Evolutionary conservation across 2,888 invertebrate genomes (phyloP), one percentile per base, ranked within the genome.

Genomic region (Sthenelais limicola): DNA sequence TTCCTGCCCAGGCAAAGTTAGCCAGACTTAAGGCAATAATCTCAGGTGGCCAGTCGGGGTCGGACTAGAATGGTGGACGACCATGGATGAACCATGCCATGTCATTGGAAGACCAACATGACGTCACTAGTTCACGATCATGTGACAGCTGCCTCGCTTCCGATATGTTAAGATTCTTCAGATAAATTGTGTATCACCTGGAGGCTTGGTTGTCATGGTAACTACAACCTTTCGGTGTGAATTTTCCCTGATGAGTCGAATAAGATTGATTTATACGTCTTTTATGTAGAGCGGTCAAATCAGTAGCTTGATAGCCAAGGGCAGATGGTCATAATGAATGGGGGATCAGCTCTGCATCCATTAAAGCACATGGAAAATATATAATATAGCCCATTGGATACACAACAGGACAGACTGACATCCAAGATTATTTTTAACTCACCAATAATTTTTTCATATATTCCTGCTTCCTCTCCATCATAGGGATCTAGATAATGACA

Each of bases 101-200:
- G 21, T 51, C 21, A 51, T 51, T 51, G 51, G 51, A n/a, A 21
- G 5, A n/a, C 51, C 5, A 21, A n/a, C 51, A 5, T 15, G 54
- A 54, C 62, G 35, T 33, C 62, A 33, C 38, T 9, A 26, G 62
- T n/a, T n/a, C n/a, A n/a, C n/a, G n/a, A n/a, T 62, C 62, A 62
- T 35, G 62, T 62, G 62, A 33, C 62, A 62, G 62, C 62, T 62
- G 62, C 35, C 4, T 4, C 7, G 38, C 5, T 15, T n/a, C 35
- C 28, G n/a, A 62, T 62, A 38, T 35, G 62, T 35, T n/a, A 26
- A 43, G 38, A 3, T 9, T 7, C 38, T 1, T 26, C 62, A 62
- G 38, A 62, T 62, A 62, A 62, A 62, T 62, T 38, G 62, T 62
- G 62, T 62, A 24, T 62, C 62, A 62, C 38, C 62, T 62, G 62